phyloP scores from a whole-genome alignment of 2,113 vertebrate genomes.

The Raphicerus campestris region DNA sequence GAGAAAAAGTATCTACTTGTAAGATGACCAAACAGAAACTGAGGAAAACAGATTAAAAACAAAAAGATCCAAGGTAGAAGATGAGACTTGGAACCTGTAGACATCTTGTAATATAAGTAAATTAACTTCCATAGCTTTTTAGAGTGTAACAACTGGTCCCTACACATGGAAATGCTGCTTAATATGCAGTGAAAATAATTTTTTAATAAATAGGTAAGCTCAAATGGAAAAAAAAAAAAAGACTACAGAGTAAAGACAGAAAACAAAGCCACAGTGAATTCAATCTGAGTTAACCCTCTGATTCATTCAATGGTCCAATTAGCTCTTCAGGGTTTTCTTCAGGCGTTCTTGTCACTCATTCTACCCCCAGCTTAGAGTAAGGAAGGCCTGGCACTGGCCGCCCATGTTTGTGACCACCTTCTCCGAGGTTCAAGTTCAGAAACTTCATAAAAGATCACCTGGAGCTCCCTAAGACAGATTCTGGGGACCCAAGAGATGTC shows the following conservation, averaged over 20 bases:
- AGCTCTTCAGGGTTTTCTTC: neutral
- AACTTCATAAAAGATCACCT: neutral
- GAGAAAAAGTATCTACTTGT: neutral
- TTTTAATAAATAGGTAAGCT: neutral
- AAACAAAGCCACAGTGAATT: neutral
- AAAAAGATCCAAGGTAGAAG: neutral
- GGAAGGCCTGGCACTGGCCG: neutral
- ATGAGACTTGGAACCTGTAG: neutral
- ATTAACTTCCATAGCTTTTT: constrained; percentile 8
- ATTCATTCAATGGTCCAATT: neutral
- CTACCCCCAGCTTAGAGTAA: neutral
- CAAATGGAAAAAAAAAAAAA: neutral
- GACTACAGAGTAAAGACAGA: neutral
- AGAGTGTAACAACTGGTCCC: neutral
- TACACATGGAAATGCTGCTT: neutral
- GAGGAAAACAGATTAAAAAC: neutral
- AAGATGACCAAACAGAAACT: neutral
- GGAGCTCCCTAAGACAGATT: neutral
- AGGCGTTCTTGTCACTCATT: neutral
- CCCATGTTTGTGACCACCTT: neutral
- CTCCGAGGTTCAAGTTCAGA: neutral
- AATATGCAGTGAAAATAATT: constrained; percentile 6
- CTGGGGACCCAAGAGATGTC: neutral
- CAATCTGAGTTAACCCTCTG: neutral
- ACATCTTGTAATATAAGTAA: constrained; percentile 5